A percentile compares a stretch with the other conserved stretches of the same genome.
Conservation (phyloP, 2,888 invertebrate genomes). For the Tinea trinotella region DNA sequence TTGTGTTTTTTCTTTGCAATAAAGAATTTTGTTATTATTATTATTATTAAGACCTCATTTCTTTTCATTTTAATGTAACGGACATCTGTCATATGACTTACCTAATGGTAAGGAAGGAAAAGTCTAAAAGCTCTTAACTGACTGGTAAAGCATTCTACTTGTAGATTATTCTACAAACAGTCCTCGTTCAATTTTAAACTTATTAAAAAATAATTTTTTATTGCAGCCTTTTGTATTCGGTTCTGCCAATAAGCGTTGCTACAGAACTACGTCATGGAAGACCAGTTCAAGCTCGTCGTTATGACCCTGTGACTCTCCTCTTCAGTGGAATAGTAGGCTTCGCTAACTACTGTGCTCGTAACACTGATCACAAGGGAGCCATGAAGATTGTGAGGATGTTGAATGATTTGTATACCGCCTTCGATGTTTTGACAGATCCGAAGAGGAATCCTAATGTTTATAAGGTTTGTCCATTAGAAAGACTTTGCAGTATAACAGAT, state of each 20-base stretch:
- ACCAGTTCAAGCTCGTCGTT: constrained; percentile 89
- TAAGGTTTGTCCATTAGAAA: constrained; percentile 81
- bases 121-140: no score
- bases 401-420: constrained; percentile 93
- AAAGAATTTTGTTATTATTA: no score
- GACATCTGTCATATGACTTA: no score
- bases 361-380: constrained; percentile 93
- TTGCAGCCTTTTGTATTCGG: constrained; percentile 90
- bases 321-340: constrained; percentile 95
- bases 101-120: no score
- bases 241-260: constrained; percentile 94
- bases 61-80: no score
- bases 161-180: no score
- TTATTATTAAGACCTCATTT: no score
- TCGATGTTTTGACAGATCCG: constrained; percentile 94
- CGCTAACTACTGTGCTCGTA: constrained; percentile 88
- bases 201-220: constrained; percentile 8
- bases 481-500: no score
- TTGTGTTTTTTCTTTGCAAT: no score
- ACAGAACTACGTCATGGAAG: constrained; percentile 92
- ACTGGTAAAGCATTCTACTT: no score
- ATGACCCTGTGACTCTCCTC: constrained; percentile 91
- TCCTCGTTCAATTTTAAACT: no score
- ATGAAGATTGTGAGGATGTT: constrained; percentile 97
- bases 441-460: constrained; percentile 94